Percentiles rank a stretch among this genome's conserved stretches.
Conservation (phyloP, 2,113 vertebrate genomes). For the human (Homo sapiens) region GRCh38 chr15:43617001-43617500, state of each 20-base stretch:
- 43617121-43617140: neutral
- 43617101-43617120: neutral
- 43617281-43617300: neutral
- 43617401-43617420: neutral
- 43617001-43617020: conserved; percentile 38
- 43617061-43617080: neutral
- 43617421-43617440: neutral
- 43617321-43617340: neutral
- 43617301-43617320: neutral
- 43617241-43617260: neutral
- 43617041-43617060: neutral
- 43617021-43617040: neutral
- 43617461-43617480: conserved; percentile 91
- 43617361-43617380: neutral
- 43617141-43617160: neutral
- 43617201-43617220: neutral
- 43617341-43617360: neutral
- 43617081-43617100: neutral
- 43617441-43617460: conserved; percentile 85
- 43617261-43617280: neutral
- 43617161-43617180: neutral
- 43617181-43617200: neutral
- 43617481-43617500: conserved; percentile 86
- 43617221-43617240: neutral
- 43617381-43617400: neutral